These are phyloP conservation scores for Calypte anna DNA, from an alignment of 2,113 vertebrate species.

Conservation along the genomic window DNA sequence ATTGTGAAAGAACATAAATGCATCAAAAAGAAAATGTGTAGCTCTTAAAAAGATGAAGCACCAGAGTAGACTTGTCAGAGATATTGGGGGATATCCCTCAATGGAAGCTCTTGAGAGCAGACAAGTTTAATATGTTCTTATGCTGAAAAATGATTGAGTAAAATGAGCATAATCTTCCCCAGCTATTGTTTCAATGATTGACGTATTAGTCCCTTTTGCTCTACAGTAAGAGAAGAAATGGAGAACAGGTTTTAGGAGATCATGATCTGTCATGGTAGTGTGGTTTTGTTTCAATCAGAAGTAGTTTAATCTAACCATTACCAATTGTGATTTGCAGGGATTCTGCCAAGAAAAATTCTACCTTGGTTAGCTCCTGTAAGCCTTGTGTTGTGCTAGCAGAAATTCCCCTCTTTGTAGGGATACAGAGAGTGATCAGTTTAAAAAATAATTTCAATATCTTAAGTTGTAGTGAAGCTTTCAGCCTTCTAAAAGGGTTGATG, in stretches of 20 bases:
- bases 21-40: neutral
- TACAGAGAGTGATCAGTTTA: neutral
- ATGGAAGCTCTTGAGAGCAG: neutral
- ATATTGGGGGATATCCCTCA: neutral
- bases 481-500: neutral
- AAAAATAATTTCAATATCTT: neutral
- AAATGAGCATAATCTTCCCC: neutral
- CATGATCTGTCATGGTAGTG: neutral
- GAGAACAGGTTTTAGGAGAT: neutral
- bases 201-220: neutral
- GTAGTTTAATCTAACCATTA: neutral
- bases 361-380: neutral
- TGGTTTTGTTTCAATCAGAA: neutral
- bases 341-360: neutral
- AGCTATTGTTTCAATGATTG: neutral
- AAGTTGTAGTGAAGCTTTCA: neutral
- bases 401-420: neutral
- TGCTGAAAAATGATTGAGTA: neutral
- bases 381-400: neutral
- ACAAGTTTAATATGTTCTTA: neutral
- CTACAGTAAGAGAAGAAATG: neutral
- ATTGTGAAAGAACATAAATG: neutral
- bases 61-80: neutral
- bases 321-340: neutral
- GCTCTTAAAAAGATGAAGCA: neutral